Evolutionary conservation across 2,113 vertebrate genomes (phyloP), one percentile per base, ranked within the genome.

Genomic region (Dipodomys ordii): DNA sequence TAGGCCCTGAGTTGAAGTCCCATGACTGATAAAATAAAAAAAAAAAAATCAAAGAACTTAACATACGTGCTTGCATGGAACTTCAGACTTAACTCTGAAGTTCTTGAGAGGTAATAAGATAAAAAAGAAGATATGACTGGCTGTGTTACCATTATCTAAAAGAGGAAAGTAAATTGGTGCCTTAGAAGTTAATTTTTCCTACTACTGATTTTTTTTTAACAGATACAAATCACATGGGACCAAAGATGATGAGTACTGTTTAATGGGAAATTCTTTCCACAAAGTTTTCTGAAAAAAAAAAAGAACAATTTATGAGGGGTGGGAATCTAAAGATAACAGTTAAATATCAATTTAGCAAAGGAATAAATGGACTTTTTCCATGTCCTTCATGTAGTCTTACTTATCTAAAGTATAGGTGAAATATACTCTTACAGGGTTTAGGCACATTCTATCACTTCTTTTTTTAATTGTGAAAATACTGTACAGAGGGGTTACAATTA

Each of bases 181-280:
- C 23, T 87, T 9, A 60, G 18, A 30, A 68, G 39, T 74, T 83
- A 67, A 44, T 57, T 88, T 93, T 92, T 74, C 28, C 39, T 72
- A 67, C 16, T 85, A 53, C 39, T 80, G 69, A 73, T 83, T 89
- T 86, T 89, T 89, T 94, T 82, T 86, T 86, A 95, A 76, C 68
- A 53, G 49, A 92, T 3, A 91, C 87, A 71, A 76, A 83, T 91
- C 62, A 73, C 73, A 77, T 53, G 15, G 57, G 44, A 39, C 25
- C 16, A 30, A 87, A 92, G 91, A 95, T 87, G 79, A 44, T 69
- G 53, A 91, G 28, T 23, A 80, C 11, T 35, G 64, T 87, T 89
- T 83, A 74, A 88, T 13, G 88, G 68, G 57, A 19, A 93, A 18
- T 69, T 94, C 28, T 60, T 81, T 71, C 60, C 65, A 60, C 4